Evolutionary conservation across 2,888 invertebrate genomes (phyloP).

Genomic region (Thymelicus lineola): DNA sequence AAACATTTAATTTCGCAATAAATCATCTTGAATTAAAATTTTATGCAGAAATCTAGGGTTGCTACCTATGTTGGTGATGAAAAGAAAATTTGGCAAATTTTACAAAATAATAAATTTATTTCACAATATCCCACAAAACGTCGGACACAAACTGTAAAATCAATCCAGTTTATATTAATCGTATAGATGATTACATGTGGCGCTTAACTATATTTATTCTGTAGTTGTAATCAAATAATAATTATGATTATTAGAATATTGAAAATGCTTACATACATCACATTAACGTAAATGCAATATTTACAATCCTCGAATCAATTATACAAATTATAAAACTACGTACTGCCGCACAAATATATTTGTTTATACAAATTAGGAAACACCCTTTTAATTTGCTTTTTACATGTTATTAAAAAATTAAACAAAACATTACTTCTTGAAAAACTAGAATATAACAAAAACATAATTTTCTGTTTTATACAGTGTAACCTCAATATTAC

Average conservation of each 20-base stretch:
- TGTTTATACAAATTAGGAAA: slow-evolving; percentile 61
- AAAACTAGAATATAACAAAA: slow-evolving; percentile 61
- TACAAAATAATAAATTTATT: slow-evolving; percentile 77
- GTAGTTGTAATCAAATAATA: slow-evolving; percentile 55
- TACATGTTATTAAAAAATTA: slow-evolving; percentile 51
- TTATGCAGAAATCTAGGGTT: slow-evolving; percentile 1
- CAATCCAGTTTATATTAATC: slow-evolving; percentile 65
- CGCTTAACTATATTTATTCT: slow-evolving; percentile 59
- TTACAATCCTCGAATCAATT: slow-evolving; percentile 58
- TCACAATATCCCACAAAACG: slow-evolving; percentile 63
- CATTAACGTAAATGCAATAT: slow-evolving; percentile 82
- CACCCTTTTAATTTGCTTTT: slow-evolving; percentile 53
- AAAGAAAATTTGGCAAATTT: slow-evolving; percentile 49
- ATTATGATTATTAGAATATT: slow-evolving; percentile 47
- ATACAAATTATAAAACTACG: slow-evolving; percentile 56
- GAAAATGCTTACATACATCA: slow-evolving; percentile 68
- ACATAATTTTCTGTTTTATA: slow-evolving; percentile 50
- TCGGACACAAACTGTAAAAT: slow-evolving; percentile 65
- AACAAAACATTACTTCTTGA: slow-evolving; percentile 61
- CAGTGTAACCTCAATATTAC: no score
- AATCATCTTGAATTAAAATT: background rate
- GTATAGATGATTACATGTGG: slow-evolving; percentile 68
- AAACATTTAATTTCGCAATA: background rate
- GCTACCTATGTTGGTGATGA: slow-evolving; percentile 27
- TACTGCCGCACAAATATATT: slow-evolving; percentile 47